Evolutionary conservation across 2,888 invertebrate species (phyloP).

Genomic region (Phaonia tiefii): DNA sequence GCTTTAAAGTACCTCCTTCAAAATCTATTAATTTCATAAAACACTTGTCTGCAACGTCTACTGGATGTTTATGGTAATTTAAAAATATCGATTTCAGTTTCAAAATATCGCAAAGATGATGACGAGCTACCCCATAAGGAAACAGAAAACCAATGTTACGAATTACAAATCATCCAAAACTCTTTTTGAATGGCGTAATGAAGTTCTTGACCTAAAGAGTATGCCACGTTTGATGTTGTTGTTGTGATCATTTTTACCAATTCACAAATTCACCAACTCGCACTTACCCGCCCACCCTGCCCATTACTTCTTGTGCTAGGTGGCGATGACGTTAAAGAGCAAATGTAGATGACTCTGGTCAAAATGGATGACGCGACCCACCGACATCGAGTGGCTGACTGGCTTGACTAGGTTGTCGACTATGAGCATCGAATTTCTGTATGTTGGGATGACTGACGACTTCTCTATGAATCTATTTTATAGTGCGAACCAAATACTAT

Average conservation of each 20-base stretch:
- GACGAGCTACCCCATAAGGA: slow-evolving; percentile 1
- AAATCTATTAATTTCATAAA: slow-evolving; percentile 7
- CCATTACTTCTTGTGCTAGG: neutral
- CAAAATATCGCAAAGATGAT: slow-evolving; percentile 14
- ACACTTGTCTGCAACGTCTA: slow-evolving; percentile 1
- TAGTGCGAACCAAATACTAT: neutral
- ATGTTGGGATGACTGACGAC: slow-evolving; percentile 22
- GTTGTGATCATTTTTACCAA: slow-evolving; percentile 3
- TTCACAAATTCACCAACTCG: neutral
- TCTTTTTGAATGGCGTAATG: slow-evolving; percentile 35
- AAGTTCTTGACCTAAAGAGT: slow-evolving; percentile 61
- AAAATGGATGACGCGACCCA: slow-evolving; percentile 18
- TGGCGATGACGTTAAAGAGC: slow-evolving; percentile 25
- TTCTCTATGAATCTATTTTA: slow-evolving; percentile 19
- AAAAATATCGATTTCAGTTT: slow-evolving; percentile 58
- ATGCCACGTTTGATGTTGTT: neutral
- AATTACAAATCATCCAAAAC: slow-evolving; percentile 39
- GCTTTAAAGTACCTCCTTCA: too few species aligned
- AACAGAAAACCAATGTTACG: slow-evolving; percentile 4
- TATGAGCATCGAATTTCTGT: slow-evolving; percentile 41
- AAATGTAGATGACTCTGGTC: slow-evolving; percentile 31
- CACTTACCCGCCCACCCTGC: neutral
- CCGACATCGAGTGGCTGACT: neutral
- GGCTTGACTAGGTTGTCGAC: slow-evolving; percentile 1
- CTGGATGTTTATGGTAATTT: slow-evolving; percentile 48